Percentiles rank a stretch among this genome's conserved stretches.
Evolutionary conservation across 2,797 vertebrate genomes (phyloP).

Genomic region (Myiotriccus ornatus): DNA sequence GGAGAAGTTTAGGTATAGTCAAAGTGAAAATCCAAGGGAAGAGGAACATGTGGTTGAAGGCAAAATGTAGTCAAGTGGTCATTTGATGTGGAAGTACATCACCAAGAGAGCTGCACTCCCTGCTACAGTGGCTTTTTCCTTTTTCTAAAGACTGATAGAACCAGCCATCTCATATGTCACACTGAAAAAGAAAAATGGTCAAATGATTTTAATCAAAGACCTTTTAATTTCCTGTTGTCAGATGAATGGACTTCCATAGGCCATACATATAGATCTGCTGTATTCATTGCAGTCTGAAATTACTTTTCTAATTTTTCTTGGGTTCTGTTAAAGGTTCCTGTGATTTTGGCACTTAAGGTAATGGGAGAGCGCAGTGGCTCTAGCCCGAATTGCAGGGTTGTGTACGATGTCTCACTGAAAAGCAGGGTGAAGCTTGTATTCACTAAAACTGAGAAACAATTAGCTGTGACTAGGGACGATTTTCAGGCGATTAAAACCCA

Average conservation of each 20-base stretch:
- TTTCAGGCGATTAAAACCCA: conserved; percentile 1
- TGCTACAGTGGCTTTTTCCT: not conserved
- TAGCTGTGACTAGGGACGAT: not conserved
- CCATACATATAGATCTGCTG: not conserved
- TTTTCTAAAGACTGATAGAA: not conserved
- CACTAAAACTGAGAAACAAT: not conserved
- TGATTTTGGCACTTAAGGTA: not conserved
- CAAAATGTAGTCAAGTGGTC: not conserved
- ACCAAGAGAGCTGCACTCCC: not conserved
- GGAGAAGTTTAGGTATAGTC: not conserved
- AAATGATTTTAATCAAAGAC: not conserved
- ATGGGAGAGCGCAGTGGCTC: not conserved
- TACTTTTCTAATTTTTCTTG: not conserved
- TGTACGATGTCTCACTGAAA: not conserved
- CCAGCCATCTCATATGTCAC: not conserved
- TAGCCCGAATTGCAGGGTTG: rapidly evolving
- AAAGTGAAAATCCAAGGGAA: not conserved
- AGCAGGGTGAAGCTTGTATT: not conserved
- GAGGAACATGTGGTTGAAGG: not conserved
- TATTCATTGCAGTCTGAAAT: not conserved
- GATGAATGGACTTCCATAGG: not conserved
- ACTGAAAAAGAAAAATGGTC: not conserved
- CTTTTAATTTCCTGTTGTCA: not conserved
- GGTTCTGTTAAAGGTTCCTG: not conserved
- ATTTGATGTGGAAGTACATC: not conserved